A percentile compares a stretch with the other conserved stretches of the same genome.
These are phyloP conservation scores for Thecophora atra DNA, from an alignment of 2,888 invertebrate species.

Conservation along the genomic window DNA sequence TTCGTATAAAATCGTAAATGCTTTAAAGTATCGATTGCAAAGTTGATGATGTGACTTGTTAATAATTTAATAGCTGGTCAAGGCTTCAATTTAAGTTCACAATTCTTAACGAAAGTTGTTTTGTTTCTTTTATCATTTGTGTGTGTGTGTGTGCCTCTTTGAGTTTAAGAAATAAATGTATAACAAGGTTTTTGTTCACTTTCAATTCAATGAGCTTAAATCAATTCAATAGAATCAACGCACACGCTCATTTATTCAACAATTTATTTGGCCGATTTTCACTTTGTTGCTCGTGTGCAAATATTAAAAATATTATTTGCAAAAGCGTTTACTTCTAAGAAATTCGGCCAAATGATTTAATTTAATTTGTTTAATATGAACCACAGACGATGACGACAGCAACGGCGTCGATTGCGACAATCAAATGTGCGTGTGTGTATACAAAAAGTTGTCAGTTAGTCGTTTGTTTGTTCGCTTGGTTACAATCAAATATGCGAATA, in stretches of 20 bases:
- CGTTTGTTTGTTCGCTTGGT: not conserved
- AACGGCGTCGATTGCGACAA: not conserved
- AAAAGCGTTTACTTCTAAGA: not conserved
- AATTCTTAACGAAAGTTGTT: too few species aligned
- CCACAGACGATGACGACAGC: constrained; percentile 22
- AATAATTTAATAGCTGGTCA: too few species aligned
- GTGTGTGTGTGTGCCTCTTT: too few species aligned
- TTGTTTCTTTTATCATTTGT: too few species aligned
- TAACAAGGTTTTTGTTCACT: not conserved
- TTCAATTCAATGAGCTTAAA: not conserved
- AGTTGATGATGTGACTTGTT: too few species aligned
- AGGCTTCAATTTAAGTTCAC: too few species aligned
- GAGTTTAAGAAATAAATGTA: too few species aligned
- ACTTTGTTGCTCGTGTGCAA: not conserved
- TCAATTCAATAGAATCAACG: not conserved
- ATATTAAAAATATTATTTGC: not conserved
- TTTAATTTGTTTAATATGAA: constrained; percentile 26
- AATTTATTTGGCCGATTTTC: not conserved
- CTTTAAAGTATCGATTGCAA: too few species aligned
- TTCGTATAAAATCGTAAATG: too few species aligned
- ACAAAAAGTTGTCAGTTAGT: not conserved
- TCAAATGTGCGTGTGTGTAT: not conserved
- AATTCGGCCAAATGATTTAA: constrained; percentile 10
- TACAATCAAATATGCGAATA: not conserved
- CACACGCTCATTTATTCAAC: not conserved